phyloP scores from a whole-genome alignment of 2,797 vertebrate species.

The Sitta carolinensis region DNA sequence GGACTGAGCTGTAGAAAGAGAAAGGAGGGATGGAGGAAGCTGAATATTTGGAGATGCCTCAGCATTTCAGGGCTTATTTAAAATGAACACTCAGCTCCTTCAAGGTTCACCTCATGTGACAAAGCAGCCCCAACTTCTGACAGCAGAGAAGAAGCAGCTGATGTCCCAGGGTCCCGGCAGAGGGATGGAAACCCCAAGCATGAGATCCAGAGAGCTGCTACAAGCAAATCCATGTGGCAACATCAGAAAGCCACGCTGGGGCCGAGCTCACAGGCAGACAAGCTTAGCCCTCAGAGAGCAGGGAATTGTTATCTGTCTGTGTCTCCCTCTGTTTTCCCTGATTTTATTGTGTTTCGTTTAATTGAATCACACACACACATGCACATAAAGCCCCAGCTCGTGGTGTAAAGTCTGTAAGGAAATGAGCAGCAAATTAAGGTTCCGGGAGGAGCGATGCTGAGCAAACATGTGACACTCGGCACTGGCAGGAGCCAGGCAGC shows the following conservation, averaged over 20 bases:
- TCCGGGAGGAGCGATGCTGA: constrained; percentile 34
- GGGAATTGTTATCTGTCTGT: constrained; percentile 30
- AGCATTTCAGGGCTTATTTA: neutral
- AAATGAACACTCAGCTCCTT: neutral
- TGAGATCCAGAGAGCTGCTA: neutral
- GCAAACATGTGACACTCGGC: neutral
- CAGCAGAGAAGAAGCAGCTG: neutral
- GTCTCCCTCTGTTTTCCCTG: constrained; percentile 35
- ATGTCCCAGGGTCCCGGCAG: neutral
- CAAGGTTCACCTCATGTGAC: neutral
- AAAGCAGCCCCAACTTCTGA: neutral
- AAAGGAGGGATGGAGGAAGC: neutral
- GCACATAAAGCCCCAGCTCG: constrained; percentile 29
- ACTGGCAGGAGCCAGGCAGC: neutral
- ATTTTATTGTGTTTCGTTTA: constrained; percentile 69
- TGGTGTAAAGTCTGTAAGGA: constrained; percentile 52
- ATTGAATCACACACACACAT: constrained; percentile 67
- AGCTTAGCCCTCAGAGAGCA: constrained; percentile 10
- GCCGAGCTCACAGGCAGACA: neutral
- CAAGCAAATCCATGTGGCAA: constrained; percentile 14
- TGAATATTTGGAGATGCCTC: neutral
- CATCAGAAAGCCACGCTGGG: constrained; percentile 11
- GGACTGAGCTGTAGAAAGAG: neutral
- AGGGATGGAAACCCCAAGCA: constrained; percentile 29
- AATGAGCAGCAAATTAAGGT: constrained; percentile 55